Evolutionary conservation across 2,797 vertebrate species (phyloP), one percentile per base, ranked within the genome.

Genomic region (Microctenopoma lineatum): DNA sequence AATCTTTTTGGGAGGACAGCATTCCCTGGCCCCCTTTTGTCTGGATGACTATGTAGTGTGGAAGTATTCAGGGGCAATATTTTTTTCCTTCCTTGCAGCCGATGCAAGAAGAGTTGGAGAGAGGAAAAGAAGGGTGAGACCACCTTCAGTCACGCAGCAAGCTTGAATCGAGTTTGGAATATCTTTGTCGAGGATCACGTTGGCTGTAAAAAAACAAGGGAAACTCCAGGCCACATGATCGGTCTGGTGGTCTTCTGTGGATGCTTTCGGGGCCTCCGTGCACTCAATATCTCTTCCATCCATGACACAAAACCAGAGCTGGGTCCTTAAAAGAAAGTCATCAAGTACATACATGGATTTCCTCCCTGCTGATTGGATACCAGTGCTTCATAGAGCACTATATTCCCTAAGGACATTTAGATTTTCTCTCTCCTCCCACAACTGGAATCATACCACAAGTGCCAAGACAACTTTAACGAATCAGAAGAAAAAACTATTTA

Each of bases 361-460:
- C 83, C 85, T 82, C 75, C 81, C 65, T 83, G 70, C 79, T 91
- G 89, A 91, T 92, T 89, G 90, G 90, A 93, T 86, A 90, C 58
- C 65, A 77, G 80, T 77, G 89, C 86, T 90, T 73, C 58, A 45
- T 79, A 69, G 84, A 81, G 83, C 61, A 69, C 78, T 80, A 64
- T 77, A 70, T 77, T 72, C 75, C 79, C 48, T 60, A 70, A 75
- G 83, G 81, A 92, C 86, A 68, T 84, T 87, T 83, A 79, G 83
- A 85, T 84, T 72, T 67, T 63, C 60, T 47, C 70, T 75, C 65
- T 65, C 64, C 79, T 79, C 68, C 87, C 87, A 81, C 90, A 94
- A 94, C 94, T 95, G 94, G 94, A 95, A 95, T 90, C 90, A 90
- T 78, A 78, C 88, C 88, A 88, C 77, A 90, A 89, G 84, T 91